phyloP scores from a whole-genome alignment of 2,113 vertebrate genomes.

The Antennarius striatus region DNA sequence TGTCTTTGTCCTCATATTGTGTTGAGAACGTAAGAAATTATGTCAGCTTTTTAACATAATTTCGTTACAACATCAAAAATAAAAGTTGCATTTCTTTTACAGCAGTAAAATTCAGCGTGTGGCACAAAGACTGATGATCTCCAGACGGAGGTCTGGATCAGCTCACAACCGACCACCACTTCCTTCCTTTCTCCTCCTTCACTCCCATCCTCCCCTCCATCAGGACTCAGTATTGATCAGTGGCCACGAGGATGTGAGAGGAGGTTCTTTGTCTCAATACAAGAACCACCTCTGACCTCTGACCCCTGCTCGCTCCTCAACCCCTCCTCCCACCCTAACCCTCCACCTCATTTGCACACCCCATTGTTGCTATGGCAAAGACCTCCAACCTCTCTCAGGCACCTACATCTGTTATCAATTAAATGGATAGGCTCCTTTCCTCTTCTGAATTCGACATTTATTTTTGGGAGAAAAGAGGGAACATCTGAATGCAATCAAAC shows the following conservation, averaged over 20 bases:
- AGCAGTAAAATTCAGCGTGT: background rate
- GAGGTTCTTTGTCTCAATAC: constrained; percentile 75
- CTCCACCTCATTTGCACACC: constrained; percentile 56
- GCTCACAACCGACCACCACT: constrained; percentile 17
- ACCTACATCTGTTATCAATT: constrained; percentile 83
- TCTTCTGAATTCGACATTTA: constrained; percentile 37
- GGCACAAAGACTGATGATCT: constrained; percentile 9
- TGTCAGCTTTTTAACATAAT: too few species aligned
- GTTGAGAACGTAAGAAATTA: too few species aligned
- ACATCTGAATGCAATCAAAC: constrained; percentile 51
- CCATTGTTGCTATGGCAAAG: constrained; percentile 71
- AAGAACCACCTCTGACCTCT: constrained; percentile 66
- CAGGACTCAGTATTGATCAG: constrained; percentile 67
- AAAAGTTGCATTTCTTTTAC: background rate
- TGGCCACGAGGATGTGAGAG: constrained; percentile 49
- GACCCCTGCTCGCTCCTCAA: constrained; percentile 43
- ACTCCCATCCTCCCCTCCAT: constrained; percentile 26
- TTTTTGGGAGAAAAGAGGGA: constrained; percentile 25
- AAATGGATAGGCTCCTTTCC: constrained; percentile 67
- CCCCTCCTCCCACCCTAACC: constrained; percentile 40
- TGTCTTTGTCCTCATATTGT: too few species aligned
- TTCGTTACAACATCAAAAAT: too few species aligned
- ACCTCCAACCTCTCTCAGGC: constrained; percentile 78
- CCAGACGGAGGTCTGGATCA: constrained; percentile 13
- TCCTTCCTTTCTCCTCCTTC: constrained; percentile 18